These are phyloP conservation scores for Eurystomus gularis DNA, from an alignment of 2,113 vertebrate genomes.

Conservation along the genomic window DNA sequence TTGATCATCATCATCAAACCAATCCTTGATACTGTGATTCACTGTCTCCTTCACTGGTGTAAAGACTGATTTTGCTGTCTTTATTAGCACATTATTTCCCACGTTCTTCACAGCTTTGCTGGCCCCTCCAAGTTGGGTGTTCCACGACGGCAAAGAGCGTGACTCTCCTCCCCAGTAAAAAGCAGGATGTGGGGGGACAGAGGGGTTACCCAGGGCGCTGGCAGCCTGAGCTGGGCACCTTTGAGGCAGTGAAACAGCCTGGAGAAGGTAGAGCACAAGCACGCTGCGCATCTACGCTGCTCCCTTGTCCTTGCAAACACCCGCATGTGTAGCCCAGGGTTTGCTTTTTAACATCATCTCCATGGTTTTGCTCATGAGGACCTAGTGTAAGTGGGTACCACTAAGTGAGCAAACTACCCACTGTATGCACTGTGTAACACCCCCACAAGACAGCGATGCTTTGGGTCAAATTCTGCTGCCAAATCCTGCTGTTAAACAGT, in stretches of 20 bases:
- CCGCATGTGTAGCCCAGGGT: accelerated
- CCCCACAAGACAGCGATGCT: neutral
- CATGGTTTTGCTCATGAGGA: neutral
- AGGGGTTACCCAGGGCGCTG: neutral
- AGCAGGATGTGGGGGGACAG: accelerated
- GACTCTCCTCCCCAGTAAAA: neutral
- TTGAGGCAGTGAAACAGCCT: neutral
- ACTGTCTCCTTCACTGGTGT: neutral
- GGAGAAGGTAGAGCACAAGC: accelerated
- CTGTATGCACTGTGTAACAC: accelerated
- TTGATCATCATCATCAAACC: too few relatives aligned
- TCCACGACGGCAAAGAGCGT: neutral
- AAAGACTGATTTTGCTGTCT: neutral
- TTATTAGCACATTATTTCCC: neutral
- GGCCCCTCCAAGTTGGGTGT: accelerated
- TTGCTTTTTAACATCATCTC: neutral
- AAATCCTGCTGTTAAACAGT: neutral
- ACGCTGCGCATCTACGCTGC: accelerated
- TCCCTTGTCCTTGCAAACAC: neutral
- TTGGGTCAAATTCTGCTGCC: neutral
- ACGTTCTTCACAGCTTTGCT: neutral
- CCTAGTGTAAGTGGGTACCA: neutral
- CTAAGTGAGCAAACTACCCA: neutral
- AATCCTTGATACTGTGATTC: too few relatives aligned
- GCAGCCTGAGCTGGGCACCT: neutral